These are phyloP conservation scores for western clawed frog (Xenopus tropicalis) DNA, from an alignment of 2,113 vertebrate species.

Conservation along the genomic window DNA sequence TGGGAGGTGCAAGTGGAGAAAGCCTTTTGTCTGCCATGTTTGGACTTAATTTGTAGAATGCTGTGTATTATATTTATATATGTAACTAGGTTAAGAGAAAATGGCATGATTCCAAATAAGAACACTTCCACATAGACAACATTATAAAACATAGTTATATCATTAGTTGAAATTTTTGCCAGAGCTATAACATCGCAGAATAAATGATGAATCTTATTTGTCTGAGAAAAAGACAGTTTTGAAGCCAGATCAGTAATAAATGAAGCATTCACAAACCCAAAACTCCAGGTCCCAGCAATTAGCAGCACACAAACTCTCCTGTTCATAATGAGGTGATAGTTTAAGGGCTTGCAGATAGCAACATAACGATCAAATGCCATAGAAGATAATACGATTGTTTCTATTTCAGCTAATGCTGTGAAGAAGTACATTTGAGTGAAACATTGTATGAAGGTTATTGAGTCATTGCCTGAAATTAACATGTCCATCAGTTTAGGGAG, in stretches of 20 bases:
- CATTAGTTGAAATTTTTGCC: background rate
- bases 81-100: background rate
- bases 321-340: too few relatives aligned
- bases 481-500: slow-evolving; percentile 14
- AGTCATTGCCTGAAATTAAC: background rate
- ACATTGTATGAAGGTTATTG: background rate
- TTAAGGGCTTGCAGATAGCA: slow-evolving; percentile 48
- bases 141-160: background rate
- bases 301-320: too few relatives aligned
- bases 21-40: slow-evolving; percentile 5
- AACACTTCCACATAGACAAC: background rate
- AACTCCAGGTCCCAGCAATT: slow-evolving; percentile 22
- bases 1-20: slow-evolving; percentile 26
- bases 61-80: slow-evolving; percentile 3
- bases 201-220: slow-evolving; percentile 21
- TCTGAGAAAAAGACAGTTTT: slow-evolving; percentile 36
- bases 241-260: slow-evolving; percentile 42
- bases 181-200: slow-evolving; percentile 45
- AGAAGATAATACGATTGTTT: slow-evolving; percentile 49
- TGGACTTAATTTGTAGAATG: slow-evolving; percentile 5
- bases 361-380: slow-evolving; percentile 49
- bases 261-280: slow-evolving; percentile 43
- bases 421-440: slow-evolving; percentile 48
- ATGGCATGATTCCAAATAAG: background rate
- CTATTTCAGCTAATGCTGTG: slow-evolving; percentile 48